Base-by-base conservation (phyloP, 2,797 vertebrate species). In the Sorex maritimensis region DNA sequence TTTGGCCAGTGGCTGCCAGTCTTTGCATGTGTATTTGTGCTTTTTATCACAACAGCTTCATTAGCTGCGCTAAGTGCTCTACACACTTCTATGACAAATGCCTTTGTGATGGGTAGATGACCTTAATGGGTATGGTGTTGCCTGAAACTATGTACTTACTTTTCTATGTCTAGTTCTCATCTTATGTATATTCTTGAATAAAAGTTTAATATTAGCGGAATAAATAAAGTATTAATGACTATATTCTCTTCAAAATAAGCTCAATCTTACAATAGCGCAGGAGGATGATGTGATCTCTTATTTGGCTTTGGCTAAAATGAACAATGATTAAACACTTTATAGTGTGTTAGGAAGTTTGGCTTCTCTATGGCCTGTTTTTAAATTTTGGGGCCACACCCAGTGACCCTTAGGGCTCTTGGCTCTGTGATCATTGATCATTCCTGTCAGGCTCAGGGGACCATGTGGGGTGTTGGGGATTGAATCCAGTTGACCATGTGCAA, bases 261-360 rank as follows among this genome's bases (percentile, higher is more conserved):
- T 72, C 84, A 79, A 23, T 17, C n/a, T 93, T 88, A 4, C 69
- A 80, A 65, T 0, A 86, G 67, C 11, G 77, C 12, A 69, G 78
- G 75, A 67, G 89, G 46, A 19, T 80, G n/a, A 90, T 6, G 5
- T 58, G 46, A 68, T 3, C 13, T 83, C 23, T 91, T 80, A 77
- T 58, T 88, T 84, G 71, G 91, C 23, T 61, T 90, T 93, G 68
- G 12, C 13, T 88, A 49, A 86, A 80, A 78, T 82, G 44, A 83
- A 46, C 82, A 93, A 74, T 78, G 55, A 34, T 68, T 82, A 90
- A 93, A 74, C 14, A 78, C 85, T 89, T 92, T 93, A 5, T 72
- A 52, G 14, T 69, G 34, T 52, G 49, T 95, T 86, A 81, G 86
- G 24, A 83, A 86, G 55, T 93, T 78, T 68, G 21, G 10, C 24